phyloP scores from a whole-genome alignment of 2,797 vertebrate genomes.

The Orestias chungarensis region DNA sequence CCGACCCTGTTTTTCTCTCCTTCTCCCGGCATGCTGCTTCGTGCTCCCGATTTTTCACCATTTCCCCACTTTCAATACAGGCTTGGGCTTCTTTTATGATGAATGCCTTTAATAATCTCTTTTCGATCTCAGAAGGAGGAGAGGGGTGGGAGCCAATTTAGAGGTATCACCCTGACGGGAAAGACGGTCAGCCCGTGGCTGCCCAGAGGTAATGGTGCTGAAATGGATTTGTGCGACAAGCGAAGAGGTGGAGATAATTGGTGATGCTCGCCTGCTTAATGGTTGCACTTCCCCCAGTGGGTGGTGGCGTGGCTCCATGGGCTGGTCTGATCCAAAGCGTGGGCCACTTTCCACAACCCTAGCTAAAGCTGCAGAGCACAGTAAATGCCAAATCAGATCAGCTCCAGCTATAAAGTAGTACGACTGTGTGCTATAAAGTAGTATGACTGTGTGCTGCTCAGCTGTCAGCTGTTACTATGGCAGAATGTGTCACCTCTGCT shows the following conservation, averaged over 20 bases:
- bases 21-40: slow-evolving; percentile 23
- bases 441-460: slow-evolving; percentile 32
- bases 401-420: slow-evolving; percentile 35
- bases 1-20: slow-evolving; percentile 21
- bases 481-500: slow-evolving; percentile 25
- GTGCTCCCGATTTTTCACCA: slow-evolving; percentile 52
- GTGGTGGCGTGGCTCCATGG: slow-evolving; percentile 25
- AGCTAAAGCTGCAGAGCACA: slow-evolving; percentile 41
- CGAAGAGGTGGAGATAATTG: slow-evolving; percentile 74
- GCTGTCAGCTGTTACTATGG: slow-evolving; percentile 58
- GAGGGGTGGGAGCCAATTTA: slow-evolving; percentile 76
- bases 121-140: slow-evolving; percentile 73
- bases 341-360: slow-evolving; percentile 32
- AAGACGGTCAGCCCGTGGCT: slow-evolving; percentile 64
- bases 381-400: slow-evolving; percentile 53
- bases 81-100: slow-evolving; percentile 62
- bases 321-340: slow-evolving; percentile 39
- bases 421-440: slow-evolving; percentile 26
- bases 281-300: slow-evolving; percentile 47
- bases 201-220: slow-evolving; percentile 67
- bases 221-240: slow-evolving; percentile 75
- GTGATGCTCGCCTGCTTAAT: slow-evolving; percentile 63
- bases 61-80: slow-evolving; percentile 58
- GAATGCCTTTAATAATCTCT: slow-evolving; percentile 80
- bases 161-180: slow-evolving; percentile 70